Percentiles rank a stretch among this genome's conserved stretches.
phyloP scores from a whole-genome alignment of 2,888 invertebrate genomes.

The Dorcus hopei region DNA sequence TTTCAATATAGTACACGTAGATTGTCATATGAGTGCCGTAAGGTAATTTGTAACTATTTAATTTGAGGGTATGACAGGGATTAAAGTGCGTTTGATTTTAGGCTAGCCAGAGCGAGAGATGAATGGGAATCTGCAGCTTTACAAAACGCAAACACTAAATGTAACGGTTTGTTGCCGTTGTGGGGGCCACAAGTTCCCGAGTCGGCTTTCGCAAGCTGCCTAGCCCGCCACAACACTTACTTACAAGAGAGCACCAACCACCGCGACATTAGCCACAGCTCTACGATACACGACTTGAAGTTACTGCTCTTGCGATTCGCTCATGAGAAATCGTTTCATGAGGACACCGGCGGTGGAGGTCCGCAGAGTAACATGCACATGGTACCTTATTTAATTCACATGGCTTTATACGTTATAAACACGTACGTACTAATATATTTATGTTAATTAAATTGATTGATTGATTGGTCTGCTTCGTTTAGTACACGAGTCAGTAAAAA shows the following conservation, averaged over 20 bases:
- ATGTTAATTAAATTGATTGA: not conserved
- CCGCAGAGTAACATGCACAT: conserved; percentile 97
- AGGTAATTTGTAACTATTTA: conserved; percentile 50
- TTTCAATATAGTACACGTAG: conserved; percentile 97
- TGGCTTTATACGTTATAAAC: conserved; percentile 90
- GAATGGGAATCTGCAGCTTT: conserved; percentile 98
- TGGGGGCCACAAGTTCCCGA: conserved; percentile 96
- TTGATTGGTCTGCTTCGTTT: conserved; percentile 14
- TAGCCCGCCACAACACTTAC: conserved; percentile 89
- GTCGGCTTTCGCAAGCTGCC: conserved; percentile 87
- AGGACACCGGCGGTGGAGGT: conserved; percentile 95
- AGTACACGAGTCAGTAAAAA: conserved; percentile 71
- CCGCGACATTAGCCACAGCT: conserved; percentile 74
- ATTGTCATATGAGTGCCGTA: conserved; percentile 97
- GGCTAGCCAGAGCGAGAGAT: conserved; percentile 62
- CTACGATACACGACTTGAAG: conserved; percentile 91
- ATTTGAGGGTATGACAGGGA: not conserved
- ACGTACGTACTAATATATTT: conserved; percentile 56
- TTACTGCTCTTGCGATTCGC: conserved; percentile 84
- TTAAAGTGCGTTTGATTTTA: conserved; percentile 7
- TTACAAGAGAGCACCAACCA: conserved; percentile 70
- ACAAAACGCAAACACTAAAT: conserved; percentile 96
- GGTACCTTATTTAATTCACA: conserved; percentile 89
- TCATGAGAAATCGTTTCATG: conserved; percentile 93
- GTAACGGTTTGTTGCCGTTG: conserved; percentile 92